Evolutionary conservation across 1,140 invertebrate species (phyloP).

Genomic region (Delia radicum): DNA sequence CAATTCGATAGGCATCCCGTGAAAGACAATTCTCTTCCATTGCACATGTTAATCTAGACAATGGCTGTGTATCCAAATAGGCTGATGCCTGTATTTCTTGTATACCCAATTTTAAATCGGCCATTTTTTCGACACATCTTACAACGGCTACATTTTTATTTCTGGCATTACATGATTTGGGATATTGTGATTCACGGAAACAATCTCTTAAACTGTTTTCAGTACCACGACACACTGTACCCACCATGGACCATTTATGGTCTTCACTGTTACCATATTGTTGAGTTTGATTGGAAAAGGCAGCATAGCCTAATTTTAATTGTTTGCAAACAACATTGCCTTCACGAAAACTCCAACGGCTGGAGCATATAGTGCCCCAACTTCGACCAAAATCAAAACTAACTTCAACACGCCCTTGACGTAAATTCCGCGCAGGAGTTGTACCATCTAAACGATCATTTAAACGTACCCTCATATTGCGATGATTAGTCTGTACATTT

Average conservation of each 20-base stretch:
- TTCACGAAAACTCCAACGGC: constrained; percentile 82
- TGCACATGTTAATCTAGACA: constrained; percentile 85
- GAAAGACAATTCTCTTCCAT: constrained; percentile 96
- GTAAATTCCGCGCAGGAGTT: neutral
- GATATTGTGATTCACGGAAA: constrained; percentile 59
- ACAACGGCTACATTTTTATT: constrained; percentile 72
- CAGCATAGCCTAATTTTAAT: constrained; percentile 73
- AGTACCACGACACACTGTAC: constrained; percentile 74
- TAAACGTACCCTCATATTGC: constrained; percentile 43
- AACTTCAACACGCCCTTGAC: constrained; percentile 60
- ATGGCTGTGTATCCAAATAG: constrained; percentile 81
- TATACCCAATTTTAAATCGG: constrained; percentile 83
- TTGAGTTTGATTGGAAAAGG: constrained; percentile 70
- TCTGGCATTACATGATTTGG: constrained; percentile 55
- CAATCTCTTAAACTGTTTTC: constrained; percentile 72
- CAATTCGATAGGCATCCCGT: constrained; percentile 75
- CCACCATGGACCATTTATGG: constrained; percentile 64
- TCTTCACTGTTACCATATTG: constrained; percentile 65
- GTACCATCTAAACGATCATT: constrained; percentile 14
- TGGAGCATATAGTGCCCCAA: constrained; percentile 87
- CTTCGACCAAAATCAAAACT: constrained; percentile 58
- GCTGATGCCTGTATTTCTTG: constrained; percentile 74
- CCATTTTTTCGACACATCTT: constrained; percentile 68
- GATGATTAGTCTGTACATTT: constrained; percentile 36
- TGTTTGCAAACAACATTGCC: constrained; percentile 80